Conservation (phyloP, 2,113 vertebrate species). For the Sardina pilchardus region DNA sequence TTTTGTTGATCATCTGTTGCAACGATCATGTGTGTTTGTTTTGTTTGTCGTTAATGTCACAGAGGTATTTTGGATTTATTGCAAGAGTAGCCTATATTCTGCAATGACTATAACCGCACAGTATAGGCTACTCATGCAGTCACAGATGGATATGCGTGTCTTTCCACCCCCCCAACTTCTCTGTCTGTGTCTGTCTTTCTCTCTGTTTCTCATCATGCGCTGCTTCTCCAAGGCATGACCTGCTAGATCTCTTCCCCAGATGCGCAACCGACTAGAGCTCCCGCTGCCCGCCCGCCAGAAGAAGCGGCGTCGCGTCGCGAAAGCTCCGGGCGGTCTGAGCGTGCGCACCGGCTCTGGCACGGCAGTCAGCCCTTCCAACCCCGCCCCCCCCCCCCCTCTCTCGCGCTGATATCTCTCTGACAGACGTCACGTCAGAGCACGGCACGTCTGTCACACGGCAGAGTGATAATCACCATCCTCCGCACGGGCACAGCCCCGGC, state of each 20-base stretch:
- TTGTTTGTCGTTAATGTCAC: background rate
- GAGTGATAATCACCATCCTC: constrained; percentile 17
- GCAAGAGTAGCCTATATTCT: background rate
- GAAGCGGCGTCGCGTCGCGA: background rate
- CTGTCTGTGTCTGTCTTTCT: background rate
- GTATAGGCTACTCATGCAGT: background rate
- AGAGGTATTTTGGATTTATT: background rate
- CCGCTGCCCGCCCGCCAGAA: constrained; percentile 1
- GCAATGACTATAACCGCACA: background rate
- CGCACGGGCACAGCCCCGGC: background rate
- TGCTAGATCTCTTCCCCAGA: constrained; percentile 10
- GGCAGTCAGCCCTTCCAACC: too few species aligned
- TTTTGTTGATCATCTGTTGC: background rate
- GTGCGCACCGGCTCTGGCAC: background rate
- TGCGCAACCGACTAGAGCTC: background rate
- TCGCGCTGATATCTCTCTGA: constrained; percentile 2
- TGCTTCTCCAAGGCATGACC: background rate
- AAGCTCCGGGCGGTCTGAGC: background rate
- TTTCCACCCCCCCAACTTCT: background rate
- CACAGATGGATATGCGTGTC: background rate
- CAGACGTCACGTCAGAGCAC: constrained; percentile 13
- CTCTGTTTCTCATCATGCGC: background rate
- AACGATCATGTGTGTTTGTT: background rate
- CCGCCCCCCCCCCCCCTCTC: background rate
- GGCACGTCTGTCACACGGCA: constrained; percentile 2